Percentiles rank a stretch among this genome's conserved stretches.
These are phyloP conservation scores for Dicerorhinus sumatrensis DNA, from an alignment of 2,113 vertebrate genomes.

Conservation along the genomic window DNA sequence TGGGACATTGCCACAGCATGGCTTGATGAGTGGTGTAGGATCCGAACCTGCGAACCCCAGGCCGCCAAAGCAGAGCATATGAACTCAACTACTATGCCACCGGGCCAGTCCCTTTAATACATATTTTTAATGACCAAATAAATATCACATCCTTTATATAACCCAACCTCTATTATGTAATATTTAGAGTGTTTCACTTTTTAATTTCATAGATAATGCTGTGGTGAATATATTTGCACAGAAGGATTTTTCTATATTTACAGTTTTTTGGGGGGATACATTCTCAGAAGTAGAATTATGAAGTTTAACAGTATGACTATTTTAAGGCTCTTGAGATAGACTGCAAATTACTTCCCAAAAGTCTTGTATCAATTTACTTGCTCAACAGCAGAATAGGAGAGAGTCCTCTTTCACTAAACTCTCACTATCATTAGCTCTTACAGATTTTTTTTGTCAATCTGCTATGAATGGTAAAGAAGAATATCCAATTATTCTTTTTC, in stretches of 20 bases:
- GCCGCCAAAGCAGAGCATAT: too few species aligned
- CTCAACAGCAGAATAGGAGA: neutral
- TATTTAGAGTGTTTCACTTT: neutral
- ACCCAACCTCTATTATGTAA: neutral
- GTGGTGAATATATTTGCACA: neutral
- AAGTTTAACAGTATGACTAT: neutral
- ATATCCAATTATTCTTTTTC: constrained; percentile 7
- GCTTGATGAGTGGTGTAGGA: too few species aligned
- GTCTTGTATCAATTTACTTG: neutral
- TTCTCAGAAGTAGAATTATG: neutral
- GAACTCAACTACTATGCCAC: too few species aligned
- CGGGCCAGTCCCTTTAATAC: too few species aligned
- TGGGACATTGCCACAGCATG: too few species aligned
- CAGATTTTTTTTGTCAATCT: neutral
- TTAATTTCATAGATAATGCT: constrained; percentile 31
- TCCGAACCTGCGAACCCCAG: too few species aligned
- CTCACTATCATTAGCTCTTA: neutral
- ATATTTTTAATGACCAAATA: constrained; percentile 1
- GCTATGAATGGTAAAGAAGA: neutral
- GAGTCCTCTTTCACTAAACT: neutral
- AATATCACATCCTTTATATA: neutral
- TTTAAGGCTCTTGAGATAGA: neutral
- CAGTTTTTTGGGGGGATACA: neutral
- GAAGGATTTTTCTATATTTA: neutral
- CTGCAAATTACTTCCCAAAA: neutral